These are phyloP conservation scores for Dendrolimus kikuchii DNA, from an alignment of 1,140 invertebrate genomes.

Conservation along the genomic window DNA sequence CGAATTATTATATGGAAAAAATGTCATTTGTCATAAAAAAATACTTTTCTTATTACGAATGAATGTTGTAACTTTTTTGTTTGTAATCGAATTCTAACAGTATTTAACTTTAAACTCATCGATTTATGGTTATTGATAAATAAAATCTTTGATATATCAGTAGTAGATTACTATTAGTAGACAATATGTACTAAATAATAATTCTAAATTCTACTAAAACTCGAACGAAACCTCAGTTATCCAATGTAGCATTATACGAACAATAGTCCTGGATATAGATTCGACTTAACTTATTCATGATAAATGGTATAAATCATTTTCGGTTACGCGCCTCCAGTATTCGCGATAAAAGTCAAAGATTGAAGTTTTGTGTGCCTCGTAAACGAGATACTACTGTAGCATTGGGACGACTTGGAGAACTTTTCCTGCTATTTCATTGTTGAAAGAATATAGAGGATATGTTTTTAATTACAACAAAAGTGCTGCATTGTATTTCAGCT, in stretches of 20 bases:
- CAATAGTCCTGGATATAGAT: slow-evolving; percentile 53
- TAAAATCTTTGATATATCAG: too few species aligned
- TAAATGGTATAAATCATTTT: slow-evolving; percentile 69
- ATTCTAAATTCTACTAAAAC: too few species aligned
- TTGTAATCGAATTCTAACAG: neutral
- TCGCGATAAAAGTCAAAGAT: slow-evolving; percentile 63
- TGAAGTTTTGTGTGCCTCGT: slow-evolving; percentile 66
- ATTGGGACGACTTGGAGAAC: slow-evolving; percentile 18
- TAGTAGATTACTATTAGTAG: too few species aligned
- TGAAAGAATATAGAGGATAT: slow-evolving; percentile 17
- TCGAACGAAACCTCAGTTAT: too few species aligned
- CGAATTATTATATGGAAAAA: too few species aligned
- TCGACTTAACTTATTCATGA: slow-evolving; percentile 66
- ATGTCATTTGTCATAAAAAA: slow-evolving; percentile 12
- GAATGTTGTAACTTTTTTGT: neutral
- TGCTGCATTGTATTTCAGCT: too few species aligned
- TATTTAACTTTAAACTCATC: neutral
- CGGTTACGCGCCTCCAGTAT: slow-evolving; percentile 44
- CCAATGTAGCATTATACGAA: slow-evolving; percentile 13
- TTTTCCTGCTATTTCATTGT: slow-evolving; percentile 3
- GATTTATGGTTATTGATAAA: too few species aligned
- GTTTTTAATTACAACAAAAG: neutral
- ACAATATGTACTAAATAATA: too few species aligned
- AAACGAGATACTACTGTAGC: slow-evolving; percentile 45
- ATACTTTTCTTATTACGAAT: slow-evolving; percentile 5